These are phyloP conservation scores for Cyclophora albipunctata DNA, from an alignment of 2,888 invertebrate genomes.

Conservation along the genomic window DNA sequence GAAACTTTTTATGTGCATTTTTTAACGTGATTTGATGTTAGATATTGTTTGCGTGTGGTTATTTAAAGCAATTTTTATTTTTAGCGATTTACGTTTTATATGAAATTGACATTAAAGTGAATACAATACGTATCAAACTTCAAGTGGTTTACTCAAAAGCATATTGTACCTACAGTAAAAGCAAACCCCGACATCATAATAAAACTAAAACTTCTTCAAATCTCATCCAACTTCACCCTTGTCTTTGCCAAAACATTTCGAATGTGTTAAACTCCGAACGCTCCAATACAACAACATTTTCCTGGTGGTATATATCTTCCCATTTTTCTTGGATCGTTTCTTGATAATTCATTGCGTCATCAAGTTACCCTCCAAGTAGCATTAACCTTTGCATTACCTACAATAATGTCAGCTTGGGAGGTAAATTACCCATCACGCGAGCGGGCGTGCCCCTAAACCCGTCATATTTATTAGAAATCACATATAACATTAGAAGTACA, in stretches of 20 bases:
- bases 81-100: too few relatives aligned
- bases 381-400: constrained; percentile 29
- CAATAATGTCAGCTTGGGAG: constrained; percentile 22
- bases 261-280: too few relatives aligned
- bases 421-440: constrained; percentile 25
- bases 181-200: constrained; percentile 8
- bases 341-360: constrained; percentile 21
- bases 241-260: constrained; percentile 22
- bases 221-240: constrained; percentile 19
- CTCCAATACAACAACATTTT: too few relatives aligned
- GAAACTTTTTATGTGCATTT: neutral
- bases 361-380: constrained; percentile 19
- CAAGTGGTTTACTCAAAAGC: constrained; percentile 3
- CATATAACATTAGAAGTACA: constrained; percentile 23
- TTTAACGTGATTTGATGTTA: too few relatives aligned
- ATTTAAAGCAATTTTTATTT: too few relatives aligned
- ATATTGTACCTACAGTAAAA: constrained; percentile 12
- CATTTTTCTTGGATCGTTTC: constrained; percentile 7
- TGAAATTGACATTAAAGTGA: too few relatives aligned
- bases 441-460: constrained; percentile 20
- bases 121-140: too few relatives aligned
- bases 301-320: too few relatives aligned
- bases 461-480: constrained; percentile 25
- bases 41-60: too few relatives aligned
- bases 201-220: constrained; percentile 11